Evolutionary conservation across 2,888 invertebrate species (phyloP).

Genomic region (Eulithis testata): DNA sequence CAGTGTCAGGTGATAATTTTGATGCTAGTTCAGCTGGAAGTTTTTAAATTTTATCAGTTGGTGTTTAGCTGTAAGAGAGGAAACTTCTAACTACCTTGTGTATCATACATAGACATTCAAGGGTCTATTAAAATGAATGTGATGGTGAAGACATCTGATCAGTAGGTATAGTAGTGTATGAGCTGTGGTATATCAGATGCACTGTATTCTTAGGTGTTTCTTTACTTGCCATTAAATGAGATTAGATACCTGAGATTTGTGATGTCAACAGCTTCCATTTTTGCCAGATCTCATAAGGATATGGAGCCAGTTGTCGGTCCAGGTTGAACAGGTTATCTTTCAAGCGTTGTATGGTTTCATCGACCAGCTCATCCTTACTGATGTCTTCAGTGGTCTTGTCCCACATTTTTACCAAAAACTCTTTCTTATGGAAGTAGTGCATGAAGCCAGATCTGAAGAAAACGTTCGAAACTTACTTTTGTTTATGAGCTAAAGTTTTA

Average conservation of each 20-base stretch:
- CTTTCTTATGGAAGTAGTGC: constrained; percentile 91
- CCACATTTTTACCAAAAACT: constrained; percentile 96
- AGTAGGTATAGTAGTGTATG: too few relatives aligned
- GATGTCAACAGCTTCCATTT: constrained; percentile 93
- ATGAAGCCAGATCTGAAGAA: constrained; percentile 90
- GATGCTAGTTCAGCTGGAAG: constrained; percentile 81
- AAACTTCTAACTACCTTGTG: too few relatives aligned
- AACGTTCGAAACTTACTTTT: not conserved
- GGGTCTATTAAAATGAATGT: too few relatives aligned
- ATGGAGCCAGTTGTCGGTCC: constrained; percentile 93
- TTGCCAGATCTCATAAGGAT: constrained; percentile 94
- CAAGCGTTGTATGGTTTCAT: constrained; percentile 87
- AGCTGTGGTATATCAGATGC: too few relatives aligned
- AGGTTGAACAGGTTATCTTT: constrained; percentile 88
- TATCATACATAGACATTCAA: too few relatives aligned
- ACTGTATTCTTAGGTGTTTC: too few relatives aligned
- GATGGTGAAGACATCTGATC: too few relatives aligned
- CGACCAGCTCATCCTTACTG: constrained; percentile 85
- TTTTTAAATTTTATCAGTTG: not conserved
- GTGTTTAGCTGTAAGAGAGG: too few relatives aligned
- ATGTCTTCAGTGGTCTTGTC: constrained; percentile 91
- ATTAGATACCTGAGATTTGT: constrained; percentile 84
- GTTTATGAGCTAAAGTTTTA: not conserved
- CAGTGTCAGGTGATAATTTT: constrained; percentile 88
- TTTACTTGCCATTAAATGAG: too few relatives aligned